Conservation (phyloP, 2,888 invertebrate species). For the Drosophila eohydei region DNA sequence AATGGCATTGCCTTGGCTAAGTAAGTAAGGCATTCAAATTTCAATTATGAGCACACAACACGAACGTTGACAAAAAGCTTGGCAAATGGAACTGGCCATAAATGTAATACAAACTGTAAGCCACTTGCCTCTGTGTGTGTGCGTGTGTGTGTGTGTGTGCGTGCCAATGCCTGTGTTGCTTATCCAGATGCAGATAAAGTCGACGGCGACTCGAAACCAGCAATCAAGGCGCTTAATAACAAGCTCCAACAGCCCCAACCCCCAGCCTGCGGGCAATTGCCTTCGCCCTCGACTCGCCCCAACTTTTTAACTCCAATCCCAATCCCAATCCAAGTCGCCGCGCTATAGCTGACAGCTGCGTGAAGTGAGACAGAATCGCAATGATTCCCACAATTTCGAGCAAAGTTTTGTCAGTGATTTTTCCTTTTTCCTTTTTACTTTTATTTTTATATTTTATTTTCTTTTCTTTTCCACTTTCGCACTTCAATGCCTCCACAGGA, state of each 20-base stretch:
- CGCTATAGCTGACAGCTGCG: conserved; percentile 19
- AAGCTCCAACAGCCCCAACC: conserved; percentile 21
- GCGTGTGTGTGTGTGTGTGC: conserved; percentile 5
- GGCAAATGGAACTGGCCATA: conserved; percentile 27
- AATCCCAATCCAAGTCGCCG: conserved; percentile 3
- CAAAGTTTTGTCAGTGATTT: conserved; percentile 21
- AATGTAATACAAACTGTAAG: neutral
- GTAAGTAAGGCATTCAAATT: conserved; percentile 42
- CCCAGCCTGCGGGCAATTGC: conserved; percentile 19
- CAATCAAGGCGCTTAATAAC: conserved; percentile 55
- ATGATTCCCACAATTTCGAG: conserved; percentile 27
- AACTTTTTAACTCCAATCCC: neutral
- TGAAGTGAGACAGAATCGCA: conserved; percentile 13
- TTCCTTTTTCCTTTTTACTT: conserved; percentile 10
- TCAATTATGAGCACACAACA: conserved; percentile 33
- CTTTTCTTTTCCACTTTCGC: conserved; percentile 5
- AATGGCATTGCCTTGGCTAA: conserved; percentile 7
- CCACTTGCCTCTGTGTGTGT: neutral
- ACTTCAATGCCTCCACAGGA: conserved; percentile 12
- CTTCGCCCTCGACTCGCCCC: conserved; percentile 3
- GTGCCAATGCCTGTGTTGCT: conserved; percentile 22
- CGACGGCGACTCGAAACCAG: conserved; percentile 30
- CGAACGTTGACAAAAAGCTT: conserved; percentile 8
- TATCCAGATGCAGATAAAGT: conserved; percentile 52
- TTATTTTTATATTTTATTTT: neutral